Evolutionary conservation across 2,888 invertebrate genomes (phyloP).

Genomic region (Phaonia tiefii): DNA sequence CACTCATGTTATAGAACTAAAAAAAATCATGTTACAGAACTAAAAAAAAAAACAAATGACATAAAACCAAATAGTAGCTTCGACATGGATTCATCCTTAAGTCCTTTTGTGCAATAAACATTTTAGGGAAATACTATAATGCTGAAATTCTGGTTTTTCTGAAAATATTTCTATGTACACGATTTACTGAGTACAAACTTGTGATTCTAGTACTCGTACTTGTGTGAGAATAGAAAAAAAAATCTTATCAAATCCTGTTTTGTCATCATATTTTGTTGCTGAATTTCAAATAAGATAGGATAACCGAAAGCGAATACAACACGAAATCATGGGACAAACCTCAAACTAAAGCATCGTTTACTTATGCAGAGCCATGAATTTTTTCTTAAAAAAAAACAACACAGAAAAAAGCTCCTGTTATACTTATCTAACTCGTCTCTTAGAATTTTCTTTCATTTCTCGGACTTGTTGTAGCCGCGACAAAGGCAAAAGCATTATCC

Average conservation of each 20-base stretch:
- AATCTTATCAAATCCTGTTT: background rate
- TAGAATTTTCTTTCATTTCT: background rate
- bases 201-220: too few relatives aligned
- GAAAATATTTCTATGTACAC: background rate
- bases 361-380: conserved; percentile 10
- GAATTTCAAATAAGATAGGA: background rate
- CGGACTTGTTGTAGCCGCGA: background rate
- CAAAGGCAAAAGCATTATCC: background rate
- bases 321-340: background rate
- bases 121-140: conserved; percentile 4
- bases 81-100: too few relatives aligned
- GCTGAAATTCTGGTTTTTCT: background rate
- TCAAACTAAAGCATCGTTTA: background rate
- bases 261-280: background rate
- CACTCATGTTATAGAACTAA: too few relatives aligned
- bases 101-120: too few relatives aligned
- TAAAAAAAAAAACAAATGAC: too few relatives aligned
- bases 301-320: background rate
- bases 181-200: conserved; percentile 4
- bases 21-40: too few relatives aligned
- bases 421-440: background rate
- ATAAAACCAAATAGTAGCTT: too few relatives aligned
- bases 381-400: background rate
- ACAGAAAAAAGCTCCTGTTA: too few relatives aligned
- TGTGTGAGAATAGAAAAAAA: too few relatives aligned